These are phyloP conservation scores for Phyllopteryx taeniolatus DNA, from an alignment of 2,113 vertebrate genomes.

Conservation along the genomic window DNA sequence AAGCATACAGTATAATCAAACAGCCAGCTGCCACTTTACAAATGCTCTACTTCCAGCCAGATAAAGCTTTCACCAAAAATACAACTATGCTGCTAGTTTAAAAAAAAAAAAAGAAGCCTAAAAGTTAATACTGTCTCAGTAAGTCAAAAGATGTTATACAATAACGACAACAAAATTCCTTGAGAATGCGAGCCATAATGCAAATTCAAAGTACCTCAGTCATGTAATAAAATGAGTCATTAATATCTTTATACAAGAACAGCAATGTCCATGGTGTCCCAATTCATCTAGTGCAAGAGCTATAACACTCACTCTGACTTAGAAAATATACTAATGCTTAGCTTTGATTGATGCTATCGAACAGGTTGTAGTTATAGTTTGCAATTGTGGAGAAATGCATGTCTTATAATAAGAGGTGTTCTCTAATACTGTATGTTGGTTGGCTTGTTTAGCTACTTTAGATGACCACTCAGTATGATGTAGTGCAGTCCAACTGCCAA, in stretches of 20 bases:
- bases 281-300: too few relatives aligned
- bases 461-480: too few relatives aligned
- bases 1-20: constrained; percentile 24
- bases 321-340: too few relatives aligned
- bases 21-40: constrained; percentile 30
- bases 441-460: too few relatives aligned
- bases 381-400: too few relatives aligned
- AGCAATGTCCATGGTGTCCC: background rate
- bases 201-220: constrained; percentile 34
- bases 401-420: too few relatives aligned
- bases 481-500: too few relatives aligned
- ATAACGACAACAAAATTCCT: constrained; percentile 68
- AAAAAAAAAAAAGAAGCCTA: constrained; percentile 37
- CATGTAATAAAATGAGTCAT: constrained; percentile 6
- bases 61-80: constrained; percentile 38
- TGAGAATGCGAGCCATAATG: constrained; percentile 50
- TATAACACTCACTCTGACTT: too few relatives aligned
- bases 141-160: constrained; percentile 61
- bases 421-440: too few relatives aligned
- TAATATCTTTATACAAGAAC: background rate
- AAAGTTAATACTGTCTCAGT: constrained; percentile 30
- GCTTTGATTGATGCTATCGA: too few relatives aligned
- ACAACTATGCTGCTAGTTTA: constrained; percentile 42
- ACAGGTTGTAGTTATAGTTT: too few relatives aligned
- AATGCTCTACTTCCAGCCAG: constrained; percentile 42